Percentiles rank a stretch among this genome's conserved stretches.
Conservation (phyloP, 1,140 invertebrate species). For the Drosophila nikananu region DNA sequence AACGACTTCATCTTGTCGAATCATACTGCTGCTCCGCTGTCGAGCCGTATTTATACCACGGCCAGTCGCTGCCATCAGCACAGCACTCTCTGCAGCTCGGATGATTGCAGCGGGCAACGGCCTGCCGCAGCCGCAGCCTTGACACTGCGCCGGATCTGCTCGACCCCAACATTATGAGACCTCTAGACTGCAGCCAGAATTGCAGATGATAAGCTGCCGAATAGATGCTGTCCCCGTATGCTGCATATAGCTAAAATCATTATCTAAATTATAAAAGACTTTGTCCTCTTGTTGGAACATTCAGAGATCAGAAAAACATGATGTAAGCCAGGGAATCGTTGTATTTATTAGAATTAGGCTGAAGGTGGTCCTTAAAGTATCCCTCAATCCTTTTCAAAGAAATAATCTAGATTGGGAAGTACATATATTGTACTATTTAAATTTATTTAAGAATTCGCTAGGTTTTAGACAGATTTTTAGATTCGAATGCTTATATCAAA, state of each 20-base stretch:
- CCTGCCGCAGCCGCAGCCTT: conserved; percentile 55
- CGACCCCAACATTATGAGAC: conserved; percentile 33
- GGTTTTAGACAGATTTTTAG: too few relatives aligned
- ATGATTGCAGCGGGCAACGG: conserved; percentile 41
- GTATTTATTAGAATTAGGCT: not conserved
- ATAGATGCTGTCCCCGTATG: conserved; percentile 6
- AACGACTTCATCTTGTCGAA: conserved; percentile 83
- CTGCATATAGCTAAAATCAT: conserved; percentile 18
- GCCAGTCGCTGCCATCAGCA: not conserved
- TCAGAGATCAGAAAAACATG: not conserved
- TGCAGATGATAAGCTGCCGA: conserved; percentile 34
- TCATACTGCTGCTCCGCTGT: conserved; percentile 49
- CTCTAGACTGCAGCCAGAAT: conserved; percentile 20
- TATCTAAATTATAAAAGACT: conserved; percentile 18
- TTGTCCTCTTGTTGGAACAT: not conserved
- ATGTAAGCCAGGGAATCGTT: not conserved
- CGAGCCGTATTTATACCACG: conserved; percentile 64
- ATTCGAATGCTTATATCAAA: too few relatives aligned
- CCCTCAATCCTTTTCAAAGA: not conserved
- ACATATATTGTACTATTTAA: too few relatives aligned
- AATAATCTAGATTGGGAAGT: too few relatives aligned
- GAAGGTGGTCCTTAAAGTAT: not conserved
- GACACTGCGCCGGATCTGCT: conserved; percentile 66
- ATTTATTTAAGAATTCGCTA: too few relatives aligned
- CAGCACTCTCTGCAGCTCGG: not conserved